These are phyloP conservation scores for Neotoxoptera formosana DNA, from an alignment of 1,140 invertebrate genomes.

Conservation along the genomic window DNA sequence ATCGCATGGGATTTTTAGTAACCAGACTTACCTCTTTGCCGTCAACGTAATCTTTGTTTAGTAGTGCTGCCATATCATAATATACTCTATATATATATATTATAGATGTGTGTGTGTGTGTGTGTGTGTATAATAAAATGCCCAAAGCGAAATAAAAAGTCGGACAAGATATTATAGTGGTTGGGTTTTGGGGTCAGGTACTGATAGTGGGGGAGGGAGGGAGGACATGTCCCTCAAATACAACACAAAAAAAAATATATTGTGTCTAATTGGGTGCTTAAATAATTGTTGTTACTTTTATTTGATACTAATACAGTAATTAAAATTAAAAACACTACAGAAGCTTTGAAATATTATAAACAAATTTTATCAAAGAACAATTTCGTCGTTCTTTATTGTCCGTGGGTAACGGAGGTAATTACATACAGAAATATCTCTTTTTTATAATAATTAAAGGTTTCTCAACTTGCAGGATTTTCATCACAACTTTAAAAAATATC, in stretches of 20 bases:
- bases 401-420: not conserved
- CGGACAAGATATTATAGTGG: not conserved
- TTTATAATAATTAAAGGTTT: not conserved
- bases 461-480: not conserved
- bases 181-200: too few relatives aligned
- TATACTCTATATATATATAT: not conserved
- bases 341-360: not conserved
- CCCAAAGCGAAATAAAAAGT: not conserved
- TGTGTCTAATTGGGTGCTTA: not conserved
- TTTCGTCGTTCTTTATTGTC: not conserved
- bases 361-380: not conserved
- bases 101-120: not conserved
- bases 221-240: not conserved
- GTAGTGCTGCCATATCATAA: constrained; percentile 3
- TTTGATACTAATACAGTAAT: not conserved
- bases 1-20: constrained; percentile 22
- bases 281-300: not conserved
- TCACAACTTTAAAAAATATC: not conserved
- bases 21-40: not conserved
- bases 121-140: not conserved
- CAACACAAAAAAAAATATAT: not conserved
- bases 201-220: too few relatives aligned
- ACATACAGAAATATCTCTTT: not conserved
- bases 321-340: not conserved
- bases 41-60: constrained; percentile 27